These are phyloP conservation scores for Timema cristinae DNA, from an alignment of 2,888 invertebrate species.

Conservation along the genomic window DNA sequence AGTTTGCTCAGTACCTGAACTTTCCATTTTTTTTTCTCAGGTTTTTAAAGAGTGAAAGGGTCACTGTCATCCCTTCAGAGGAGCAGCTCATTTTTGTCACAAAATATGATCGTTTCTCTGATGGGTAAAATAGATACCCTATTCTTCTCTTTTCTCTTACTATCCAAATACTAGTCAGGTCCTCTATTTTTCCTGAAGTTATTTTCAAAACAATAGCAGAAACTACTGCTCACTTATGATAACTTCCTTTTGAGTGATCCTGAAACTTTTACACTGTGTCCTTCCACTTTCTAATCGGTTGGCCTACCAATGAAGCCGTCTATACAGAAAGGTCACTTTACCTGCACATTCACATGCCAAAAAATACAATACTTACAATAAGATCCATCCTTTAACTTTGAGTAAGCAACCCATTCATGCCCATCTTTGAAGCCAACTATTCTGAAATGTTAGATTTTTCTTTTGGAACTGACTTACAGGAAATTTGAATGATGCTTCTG, in stretches of 20 bases:
- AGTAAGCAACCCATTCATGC: neutral
- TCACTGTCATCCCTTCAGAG: no score
- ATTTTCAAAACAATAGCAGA: neutral
- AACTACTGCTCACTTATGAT: neutral
- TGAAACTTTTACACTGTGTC: neutral
- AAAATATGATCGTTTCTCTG: no score
- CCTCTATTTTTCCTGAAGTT: neutral
- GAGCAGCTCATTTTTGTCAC: no score
- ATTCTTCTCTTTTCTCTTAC: neutral
- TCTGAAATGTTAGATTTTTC: neutral
- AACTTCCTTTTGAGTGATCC: neutral
- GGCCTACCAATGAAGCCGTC: slow-evolving; percentile 2
- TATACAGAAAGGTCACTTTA: neutral
- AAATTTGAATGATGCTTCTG: neutral
- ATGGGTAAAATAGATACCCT: no score
- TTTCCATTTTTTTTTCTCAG: no score
- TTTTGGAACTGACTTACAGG: neutral
- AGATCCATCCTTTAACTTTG: neutral
- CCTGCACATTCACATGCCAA: neutral
- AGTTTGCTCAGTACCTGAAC: no score
- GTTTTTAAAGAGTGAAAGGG: no score
- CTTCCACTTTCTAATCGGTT: neutral
- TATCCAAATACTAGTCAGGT: neutral
- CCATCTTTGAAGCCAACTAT: neutral
- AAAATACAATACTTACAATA: neutral